Base-by-base conservation (phyloP, 2,888 invertebrate genomes). In the Nymphalis c-album region DNA sequence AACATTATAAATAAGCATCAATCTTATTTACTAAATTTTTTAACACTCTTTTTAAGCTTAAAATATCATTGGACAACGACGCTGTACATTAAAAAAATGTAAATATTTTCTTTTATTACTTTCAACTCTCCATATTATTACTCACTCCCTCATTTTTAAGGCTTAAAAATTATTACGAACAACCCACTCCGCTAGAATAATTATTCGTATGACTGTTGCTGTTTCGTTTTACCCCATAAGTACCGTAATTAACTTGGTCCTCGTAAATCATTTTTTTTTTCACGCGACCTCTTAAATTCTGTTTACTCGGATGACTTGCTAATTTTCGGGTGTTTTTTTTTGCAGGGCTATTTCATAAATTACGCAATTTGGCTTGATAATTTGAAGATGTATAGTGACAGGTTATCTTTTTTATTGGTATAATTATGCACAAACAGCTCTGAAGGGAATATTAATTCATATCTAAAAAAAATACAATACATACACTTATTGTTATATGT, bases 261-360 rank as follows among this genome's bases (percentile, higher is more conserved):
- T 64, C 67, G 59, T 71, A 69, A 69, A 67, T 67, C 67, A 63
- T 62, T 57, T 71, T 61, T 68, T 63, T 40, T 40, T 40, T 57
- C 58, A 62, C 60, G 60, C 60, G 70, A 67, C 66, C 71, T 69
- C 69, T 69, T 69, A 71, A 71, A 64, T 69, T 71, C 59, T 67
- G 68, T 71, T 71, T 69, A 67, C 62, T 63, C 67, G 59, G 61
- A 67, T 67, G 60, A 62, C 61, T 67, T 55, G 61, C 64, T 67
- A 66, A 66, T 68, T 64, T 71, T 65, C 26, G 53, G 66, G 47
- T 40, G 17, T 35, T 31, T 53, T 67, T 71, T 62, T 62, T 64
- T 59, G 53, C 55, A 17, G 62, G 46, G 17, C 26, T 46, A 40
- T 61, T 61, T 53, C 64, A 64, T 64, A 64, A 64, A 64, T 68